Percentiles rank a stretch among this genome's conserved stretches.
Evolutionary conservation across 2,797 vertebrate species (phyloP).

Genomic region (Huso huso): DNA sequence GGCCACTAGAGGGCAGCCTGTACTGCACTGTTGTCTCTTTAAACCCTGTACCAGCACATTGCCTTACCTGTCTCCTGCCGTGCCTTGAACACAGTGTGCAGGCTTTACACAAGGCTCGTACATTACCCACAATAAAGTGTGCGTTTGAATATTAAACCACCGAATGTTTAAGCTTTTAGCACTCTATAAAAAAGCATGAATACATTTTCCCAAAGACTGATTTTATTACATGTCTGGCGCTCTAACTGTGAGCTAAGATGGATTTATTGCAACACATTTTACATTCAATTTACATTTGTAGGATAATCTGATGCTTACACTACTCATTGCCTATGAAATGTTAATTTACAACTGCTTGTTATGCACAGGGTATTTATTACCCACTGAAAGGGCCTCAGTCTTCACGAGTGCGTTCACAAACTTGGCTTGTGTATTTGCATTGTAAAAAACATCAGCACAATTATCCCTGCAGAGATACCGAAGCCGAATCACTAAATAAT

Average conservation of each 20-base stretch:
- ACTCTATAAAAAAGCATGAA: slow-evolving; percentile 12
- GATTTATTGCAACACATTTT: slow-evolving; percentile 3
- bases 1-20: too few species aligned
- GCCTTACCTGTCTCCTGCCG: too few species aligned
- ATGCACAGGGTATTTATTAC: too few species aligned
- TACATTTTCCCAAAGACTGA: not conserved
- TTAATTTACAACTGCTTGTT: not conserved
- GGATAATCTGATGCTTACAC: not conserved
- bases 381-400: too few species aligned
- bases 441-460: too few species aligned
- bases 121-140: not conserved
- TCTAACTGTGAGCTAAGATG: not conserved
- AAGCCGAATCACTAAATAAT: too few species aligned
- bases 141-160: not conserved
- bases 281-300: slow-evolving; percentile 3
- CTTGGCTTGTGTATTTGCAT: too few species aligned
- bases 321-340: not conserved
- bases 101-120: too few species aligned
- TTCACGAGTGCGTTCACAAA: too few species aligned
- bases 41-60: not conserved
- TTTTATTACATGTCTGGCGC: not conserved
- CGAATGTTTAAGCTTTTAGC: not conserved
- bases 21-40: not conserved
- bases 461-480: too few species aligned
- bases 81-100: too few species aligned